Base-by-base conservation (phyloP, 2,797 vertebrate species). In the Semotilus atromaculatus region DNA sequence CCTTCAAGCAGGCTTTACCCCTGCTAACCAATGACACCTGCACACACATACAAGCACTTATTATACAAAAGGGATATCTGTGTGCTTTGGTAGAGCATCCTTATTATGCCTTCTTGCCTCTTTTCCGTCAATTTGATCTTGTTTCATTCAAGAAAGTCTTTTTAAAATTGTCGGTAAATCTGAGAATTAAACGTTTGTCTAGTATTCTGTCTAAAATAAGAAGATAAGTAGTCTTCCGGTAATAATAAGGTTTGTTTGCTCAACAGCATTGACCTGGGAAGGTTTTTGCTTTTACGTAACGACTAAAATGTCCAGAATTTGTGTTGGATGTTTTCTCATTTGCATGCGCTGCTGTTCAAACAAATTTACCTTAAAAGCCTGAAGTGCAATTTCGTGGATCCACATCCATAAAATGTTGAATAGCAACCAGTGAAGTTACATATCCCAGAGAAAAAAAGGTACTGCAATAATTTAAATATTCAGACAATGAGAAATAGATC, bases 1-100 rank as follows among this genome's bases (percentile, higher is more conserved):
- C 60, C 60, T 76, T 76, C 31, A 76, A 83, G 62, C 45, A 31
- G 16, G 29, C 72, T 83, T 74, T 83, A 74, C 72, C 45, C 60
- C 31, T 1, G 11, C 72, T 67, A 67, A 75, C 58, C 60, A 64
- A 36, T 51, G 70, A 64, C 40, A 74, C 58, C 29, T 45, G 40
- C 51, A 70, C 31, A 36, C 43, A 36, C 31, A 58, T 34, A n/a
- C n/a, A 80, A 14, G 4, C 21, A 40, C 23, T 18, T 77, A 48
- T 19, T 51, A 48, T 43, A 64, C 40, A 64, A 36, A 23, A 73
- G 55, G 19, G 40, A 64, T 73, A 34, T 34, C 6, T 60, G 13
- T 48, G 11, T 64, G 7, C 21, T 40, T 53, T 68, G 45, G 64
- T 19, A 80, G 8, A 36, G 64, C 23, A 26, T 60, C 1, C 40